Evolutionary conservation across 2,113 vertebrate species (phyloP).

Genomic region (Cryptotis parvus): DNA sequence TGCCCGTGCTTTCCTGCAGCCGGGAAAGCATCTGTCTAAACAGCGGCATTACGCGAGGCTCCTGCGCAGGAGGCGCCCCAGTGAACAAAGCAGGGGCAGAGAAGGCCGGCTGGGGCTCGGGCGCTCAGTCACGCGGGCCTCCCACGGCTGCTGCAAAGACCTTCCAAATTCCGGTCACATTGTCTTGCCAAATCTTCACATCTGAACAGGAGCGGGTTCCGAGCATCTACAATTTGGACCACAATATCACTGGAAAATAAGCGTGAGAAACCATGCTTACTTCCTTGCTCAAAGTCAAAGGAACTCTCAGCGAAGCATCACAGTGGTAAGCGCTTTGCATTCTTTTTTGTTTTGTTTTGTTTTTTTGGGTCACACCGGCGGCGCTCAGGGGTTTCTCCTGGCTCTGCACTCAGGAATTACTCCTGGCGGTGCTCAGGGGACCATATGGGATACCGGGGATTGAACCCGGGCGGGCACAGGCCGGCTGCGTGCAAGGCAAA

Average conservation of each 20-base stretch:
- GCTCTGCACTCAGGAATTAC: too few species aligned
- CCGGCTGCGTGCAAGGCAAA: too few species aligned
- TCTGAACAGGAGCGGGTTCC: slow-evolving; percentile 96
- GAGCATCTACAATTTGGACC: slow-evolving; percentile 97
- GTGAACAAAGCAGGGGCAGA: neutral
- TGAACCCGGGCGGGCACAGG: too few species aligned
- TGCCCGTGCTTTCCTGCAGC: neutral
- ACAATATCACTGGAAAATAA: slow-evolving; percentile 92
- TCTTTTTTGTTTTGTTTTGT: too few species aligned
- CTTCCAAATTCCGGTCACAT: neutral
- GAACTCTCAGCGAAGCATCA: neutral
- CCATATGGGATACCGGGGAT: too few species aligned
- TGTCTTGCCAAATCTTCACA: slow-evolving; percentile 95
- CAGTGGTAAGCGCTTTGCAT: neutral
- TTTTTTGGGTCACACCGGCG: too few species aligned
- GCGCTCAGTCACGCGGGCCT: neutral
- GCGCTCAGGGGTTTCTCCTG: too few species aligned
- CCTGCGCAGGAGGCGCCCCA: neutral
- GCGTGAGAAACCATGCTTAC: slow-evolving; percentile 7
- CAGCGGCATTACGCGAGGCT: neutral
- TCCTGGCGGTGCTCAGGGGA: too few species aligned
- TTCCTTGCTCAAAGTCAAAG: neutral
- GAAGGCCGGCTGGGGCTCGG: rapidly evolving
- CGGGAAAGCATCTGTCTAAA: slow-evolving; percentile 28
- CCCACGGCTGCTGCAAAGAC: neutral